phyloP scores from a whole-genome alignment of 2,888 invertebrate species.

The Erebia aethiops region DNA sequence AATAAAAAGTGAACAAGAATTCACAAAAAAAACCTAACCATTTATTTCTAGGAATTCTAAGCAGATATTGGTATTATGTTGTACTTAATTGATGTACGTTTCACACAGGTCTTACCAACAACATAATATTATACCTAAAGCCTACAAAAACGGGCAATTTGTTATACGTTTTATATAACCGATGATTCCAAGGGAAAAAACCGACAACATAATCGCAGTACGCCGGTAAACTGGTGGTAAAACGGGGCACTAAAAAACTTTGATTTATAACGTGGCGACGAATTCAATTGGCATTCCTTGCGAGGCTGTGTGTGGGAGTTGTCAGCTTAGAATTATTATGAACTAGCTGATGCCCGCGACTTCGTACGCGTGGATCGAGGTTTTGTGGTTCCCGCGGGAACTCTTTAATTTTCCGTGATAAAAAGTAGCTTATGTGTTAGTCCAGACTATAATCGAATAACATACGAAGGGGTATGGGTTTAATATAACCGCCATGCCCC shows the following conservation, averaged over 20 bases:
- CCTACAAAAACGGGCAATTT: constrained; percentile 7
- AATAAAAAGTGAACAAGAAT: too few species aligned
- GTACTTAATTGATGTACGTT: background rate
- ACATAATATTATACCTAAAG: background rate
- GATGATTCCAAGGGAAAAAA: constrained; percentile 14
- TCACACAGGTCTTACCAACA: background rate
- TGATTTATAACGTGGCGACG: constrained; percentile 48
- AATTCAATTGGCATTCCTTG: constrained; percentile 58
- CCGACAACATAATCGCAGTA: constrained; percentile 29
- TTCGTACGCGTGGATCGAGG: too few species aligned
- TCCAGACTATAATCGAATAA: too few species aligned
- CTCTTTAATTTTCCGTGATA: too few species aligned
- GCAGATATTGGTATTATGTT: too few species aligned
- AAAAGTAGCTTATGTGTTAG: too few species aligned
- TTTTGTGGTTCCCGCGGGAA: too few species aligned
- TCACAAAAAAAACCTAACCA: too few species aligned
- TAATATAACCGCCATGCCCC: too few species aligned
- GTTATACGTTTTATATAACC: constrained; percentile 11
- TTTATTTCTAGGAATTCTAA: too few species aligned
- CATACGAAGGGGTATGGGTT: too few species aligned
- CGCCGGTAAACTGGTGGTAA: constrained; percentile 33
- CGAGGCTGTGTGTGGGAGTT: constrained; percentile 41
- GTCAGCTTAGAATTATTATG: constrained; percentile 17
- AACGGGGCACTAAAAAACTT: constrained; percentile 34
- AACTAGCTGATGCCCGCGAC: too few species aligned